These are phyloP conservation scores for Drosophila pegasa DNA, from an alignment of 2,888 invertebrate genomes.

Conservation along the genomic window DNA sequence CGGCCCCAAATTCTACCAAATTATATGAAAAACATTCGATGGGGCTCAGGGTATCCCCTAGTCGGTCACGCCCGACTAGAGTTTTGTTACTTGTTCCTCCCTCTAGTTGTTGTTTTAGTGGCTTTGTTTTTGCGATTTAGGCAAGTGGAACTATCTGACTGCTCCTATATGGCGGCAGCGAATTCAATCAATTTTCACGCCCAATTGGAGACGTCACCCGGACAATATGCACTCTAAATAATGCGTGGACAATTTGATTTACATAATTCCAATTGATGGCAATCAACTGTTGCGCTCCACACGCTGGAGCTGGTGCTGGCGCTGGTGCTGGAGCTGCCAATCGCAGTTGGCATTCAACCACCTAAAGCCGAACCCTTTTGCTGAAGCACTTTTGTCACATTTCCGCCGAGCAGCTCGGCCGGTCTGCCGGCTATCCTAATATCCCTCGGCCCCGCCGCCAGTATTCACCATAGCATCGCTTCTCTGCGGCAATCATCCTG, in stretches of 20 bases:
- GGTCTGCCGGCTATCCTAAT: not conserved
- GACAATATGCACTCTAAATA: slow-evolving; percentile 57
- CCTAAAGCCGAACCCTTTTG: slow-evolving; percentile 43
- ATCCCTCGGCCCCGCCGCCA: not conserved
- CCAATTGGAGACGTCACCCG: slow-evolving; percentile 52
- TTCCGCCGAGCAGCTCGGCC: slow-evolving; percentile 47
- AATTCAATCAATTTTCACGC: slow-evolving; percentile 53
- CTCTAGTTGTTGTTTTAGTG: slow-evolving; percentile 1
- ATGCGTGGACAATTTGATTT: slow-evolving; percentile 73
- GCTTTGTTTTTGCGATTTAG: slow-evolving; percentile 19
- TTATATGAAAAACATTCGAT: too few species aligned
- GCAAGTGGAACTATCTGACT: slow-evolving; percentile 7
- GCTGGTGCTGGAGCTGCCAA: not conserved
- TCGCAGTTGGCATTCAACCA: slow-evolving; percentile 3
- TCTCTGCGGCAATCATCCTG: slow-evolving; percentile 5
- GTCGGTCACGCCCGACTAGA: too few species aligned
- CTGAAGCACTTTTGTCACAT: slow-evolving; percentile 41
- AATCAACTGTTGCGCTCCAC: slow-evolving; percentile 68
- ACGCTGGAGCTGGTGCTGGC: not conserved
- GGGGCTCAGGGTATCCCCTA: too few species aligned
- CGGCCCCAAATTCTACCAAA: too few species aligned
- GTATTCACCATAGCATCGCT: not conserved
- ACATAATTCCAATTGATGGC: slow-evolving; percentile 72
- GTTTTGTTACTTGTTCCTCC: not conserved
- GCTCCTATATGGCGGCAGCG: slow-evolving; percentile 14